phyloP scores from a whole-genome alignment of 2,113 vertebrate genomes.

The Menidia beryllina region DNA sequence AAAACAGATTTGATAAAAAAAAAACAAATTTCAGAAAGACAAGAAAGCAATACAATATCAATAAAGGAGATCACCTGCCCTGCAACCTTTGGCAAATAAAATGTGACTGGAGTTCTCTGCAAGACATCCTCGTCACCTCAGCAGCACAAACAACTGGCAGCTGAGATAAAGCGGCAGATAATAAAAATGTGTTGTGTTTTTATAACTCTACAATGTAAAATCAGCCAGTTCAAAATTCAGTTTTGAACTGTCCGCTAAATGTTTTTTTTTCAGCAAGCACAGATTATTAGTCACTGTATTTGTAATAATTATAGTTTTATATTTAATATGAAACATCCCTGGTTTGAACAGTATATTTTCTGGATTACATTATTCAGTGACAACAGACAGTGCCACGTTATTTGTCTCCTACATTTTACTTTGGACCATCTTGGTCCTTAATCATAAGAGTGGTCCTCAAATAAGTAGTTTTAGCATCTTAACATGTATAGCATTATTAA shows the following conservation, averaged over 20 bases:
- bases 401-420: constrained; percentile 9
- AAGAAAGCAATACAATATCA: no score
- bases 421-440: not conserved
- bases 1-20: not conserved
- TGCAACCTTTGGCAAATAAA: constrained; percentile 38
- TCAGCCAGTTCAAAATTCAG: no score
- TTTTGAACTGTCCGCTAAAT: not conserved
- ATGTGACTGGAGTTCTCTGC: constrained; percentile 12
- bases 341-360: not conserved
- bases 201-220: not conserved
- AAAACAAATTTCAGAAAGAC: constrained; percentile 13
- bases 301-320: constrained; percentile 8
- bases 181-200: not conserved
- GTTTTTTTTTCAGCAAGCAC: not conserved
- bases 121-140: constrained; percentile 19
- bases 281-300: not conserved
- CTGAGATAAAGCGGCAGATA: constrained; percentile 18
- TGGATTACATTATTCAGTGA: constrained; percentile 9
- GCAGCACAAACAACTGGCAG: constrained; percentile 8
- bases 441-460: not conserved
- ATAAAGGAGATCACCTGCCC: constrained; percentile 37
- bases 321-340: constrained; percentile 18
- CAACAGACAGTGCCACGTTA: no score
- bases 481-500: constrained; percentile 10
- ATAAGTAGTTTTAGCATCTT: constrained; percentile 4